Evolutionary conservation across 1,140 invertebrate genomes (phyloP).

Genomic region (Drosophila bocqueti): DNA sequence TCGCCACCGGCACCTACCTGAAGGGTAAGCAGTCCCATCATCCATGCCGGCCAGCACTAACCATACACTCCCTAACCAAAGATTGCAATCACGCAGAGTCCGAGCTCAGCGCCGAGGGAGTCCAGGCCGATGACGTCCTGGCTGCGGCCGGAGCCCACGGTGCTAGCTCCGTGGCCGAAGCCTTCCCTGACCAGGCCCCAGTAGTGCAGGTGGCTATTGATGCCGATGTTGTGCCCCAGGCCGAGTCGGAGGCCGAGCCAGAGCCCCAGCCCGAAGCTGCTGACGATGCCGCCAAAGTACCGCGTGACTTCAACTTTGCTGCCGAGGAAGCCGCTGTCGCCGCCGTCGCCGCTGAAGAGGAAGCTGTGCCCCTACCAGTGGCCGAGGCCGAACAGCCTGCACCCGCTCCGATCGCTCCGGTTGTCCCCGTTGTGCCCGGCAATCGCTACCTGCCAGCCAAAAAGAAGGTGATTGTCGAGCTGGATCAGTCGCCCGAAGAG

Average conservation of each 20-base stretch:
- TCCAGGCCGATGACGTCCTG: conserved; percentile 65
- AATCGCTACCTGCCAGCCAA: conserved; percentile 79
- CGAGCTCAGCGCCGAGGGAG: conserved; percentile 53
- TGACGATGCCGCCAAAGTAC: conserved; percentile 77
- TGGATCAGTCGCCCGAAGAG: conserved; percentile 80
- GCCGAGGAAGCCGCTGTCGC: conserved; percentile 47
- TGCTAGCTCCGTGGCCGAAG: conserved; percentile 77
- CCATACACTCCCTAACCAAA: conserved; percentile 66
- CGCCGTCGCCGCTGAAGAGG: conserved; percentile 41
- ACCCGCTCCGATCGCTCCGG: conserved; percentile 70
- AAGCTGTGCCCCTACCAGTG: conserved; percentile 40
- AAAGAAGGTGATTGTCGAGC: conserved; percentile 83
- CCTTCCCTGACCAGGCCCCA: conserved; percentile 73
- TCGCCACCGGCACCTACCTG: conserved; percentile 82
- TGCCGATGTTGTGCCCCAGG: conserved; percentile 21
- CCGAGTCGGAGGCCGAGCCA: conserved; percentile 34
- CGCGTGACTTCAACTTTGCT: conserved; percentile 72
- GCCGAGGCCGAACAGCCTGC: conserved; percentile 70
- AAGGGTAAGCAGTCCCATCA: conserved; percentile 64
- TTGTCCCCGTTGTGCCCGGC: conserved; percentile 64
- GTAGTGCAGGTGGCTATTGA: conserved; percentile 65
- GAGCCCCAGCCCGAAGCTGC: conserved; percentile 46
- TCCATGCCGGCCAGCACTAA: conserved; percentile 26
- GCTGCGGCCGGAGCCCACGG: conserved; percentile 70
- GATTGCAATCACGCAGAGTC: conserved; percentile 83